Base-by-base conservation (phyloP, 2,113 vertebrate species). In the Poecilia latipinna region DNA sequence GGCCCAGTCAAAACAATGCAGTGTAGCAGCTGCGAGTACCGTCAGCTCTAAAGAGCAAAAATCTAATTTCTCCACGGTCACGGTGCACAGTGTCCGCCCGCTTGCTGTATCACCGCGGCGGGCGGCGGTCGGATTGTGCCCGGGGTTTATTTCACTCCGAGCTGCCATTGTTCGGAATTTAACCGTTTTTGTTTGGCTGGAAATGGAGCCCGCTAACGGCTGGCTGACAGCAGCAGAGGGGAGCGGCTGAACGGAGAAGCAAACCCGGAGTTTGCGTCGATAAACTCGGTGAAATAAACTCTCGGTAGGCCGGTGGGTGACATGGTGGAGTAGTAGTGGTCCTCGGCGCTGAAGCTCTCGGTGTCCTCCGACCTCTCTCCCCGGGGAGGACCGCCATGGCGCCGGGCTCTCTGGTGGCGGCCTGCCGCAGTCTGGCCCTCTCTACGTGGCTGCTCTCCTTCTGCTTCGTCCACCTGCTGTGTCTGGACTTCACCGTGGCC, bases 381-480 rank as follows among this genome's bases (percentile, higher is more conserved):
- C 61, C 35, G 66, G 81, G 63, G 37, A 83, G 62, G 80, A 80
- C 75, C 90, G 84, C 75, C 92, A 97, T 97, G 97, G 95, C 96
- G 79, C 88, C 94, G 94, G 89, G 88, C 64, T 98, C 96, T 48
- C 93, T 98, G 90, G 95, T 96, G 89, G 95, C 94, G 90, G 96
- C 97, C 86, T 99, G 97, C 96, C 96, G 97, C 95, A 98, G 96
- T 88, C 95, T 98, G 95, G 97, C 97, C 72, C 96, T 98, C 86
- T 98, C 97, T 88, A 98, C 96, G 93, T 97, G 97, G 97, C 96
- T 98, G 93, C 95, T 98, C 65, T 97, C 97, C 92, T 97, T 98
- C 94, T 98, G 97, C 94, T 98, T 97, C 93, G 96, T 99, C 82
- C 98, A 98, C 95, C 93, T 98, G 90, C 94, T 98, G 75, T 97